A percentile compares a stretch with the other conserved stretches of the same genome.
Conservation (phyloP, 2,113 vertebrate species). For the Picathartes gymnocephalus region DNA sequence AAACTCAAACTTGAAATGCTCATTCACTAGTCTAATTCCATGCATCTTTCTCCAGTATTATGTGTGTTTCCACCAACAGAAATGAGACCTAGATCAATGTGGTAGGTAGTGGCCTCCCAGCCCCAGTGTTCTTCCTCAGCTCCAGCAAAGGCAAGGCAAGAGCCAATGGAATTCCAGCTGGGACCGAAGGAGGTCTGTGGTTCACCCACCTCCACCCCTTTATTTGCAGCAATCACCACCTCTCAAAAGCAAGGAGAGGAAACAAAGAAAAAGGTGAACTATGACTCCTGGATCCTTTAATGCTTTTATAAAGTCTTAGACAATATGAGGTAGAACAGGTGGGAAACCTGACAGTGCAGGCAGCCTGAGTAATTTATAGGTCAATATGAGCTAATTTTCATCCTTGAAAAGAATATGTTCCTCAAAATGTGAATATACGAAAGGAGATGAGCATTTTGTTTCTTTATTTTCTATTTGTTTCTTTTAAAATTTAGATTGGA, state of each 20-base stretch:
- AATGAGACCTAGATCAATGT: not conserved
- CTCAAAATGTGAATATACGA: not conserved
- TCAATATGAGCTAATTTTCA: not conserved
- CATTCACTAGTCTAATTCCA: not conserved
- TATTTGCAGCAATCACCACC: not conserved
- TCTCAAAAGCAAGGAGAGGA: not conserved
- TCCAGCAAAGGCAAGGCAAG: not conserved
- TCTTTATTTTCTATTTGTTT: not conserved
- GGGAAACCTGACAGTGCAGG: not conserved
- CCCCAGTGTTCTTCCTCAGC: not conserved
- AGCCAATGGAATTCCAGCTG: not conserved
- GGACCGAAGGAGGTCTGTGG: not conserved
- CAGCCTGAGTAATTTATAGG: not conserved
- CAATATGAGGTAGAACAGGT: not conserved
- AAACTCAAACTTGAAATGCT: not conserved
- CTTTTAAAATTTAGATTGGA: not conserved
- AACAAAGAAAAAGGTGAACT: not conserved
- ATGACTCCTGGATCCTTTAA: not conserved
- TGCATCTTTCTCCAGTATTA: not conserved
- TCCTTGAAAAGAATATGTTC: not conserved
- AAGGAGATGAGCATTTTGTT: not conserved
- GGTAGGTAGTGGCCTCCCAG: not conserved
- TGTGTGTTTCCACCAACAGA: not conserved
- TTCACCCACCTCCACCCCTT: not conserved
- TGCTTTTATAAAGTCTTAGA: not conserved